Conservation (phyloP, 2,888 invertebrate genomes). For the Agrilus mali region DNA sequence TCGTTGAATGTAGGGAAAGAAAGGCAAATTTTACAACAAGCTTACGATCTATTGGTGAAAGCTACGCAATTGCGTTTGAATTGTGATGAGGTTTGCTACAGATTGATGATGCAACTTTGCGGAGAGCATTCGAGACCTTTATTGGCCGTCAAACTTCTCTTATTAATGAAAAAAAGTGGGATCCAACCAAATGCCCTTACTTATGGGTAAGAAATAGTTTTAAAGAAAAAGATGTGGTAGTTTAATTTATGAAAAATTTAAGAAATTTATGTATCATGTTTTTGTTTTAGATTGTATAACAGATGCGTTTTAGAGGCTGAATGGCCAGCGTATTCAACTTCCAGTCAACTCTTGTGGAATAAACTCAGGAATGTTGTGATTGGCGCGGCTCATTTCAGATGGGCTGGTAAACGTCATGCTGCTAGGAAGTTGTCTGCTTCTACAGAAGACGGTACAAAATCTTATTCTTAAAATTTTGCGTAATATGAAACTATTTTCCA, state of each 20-base stretch:
- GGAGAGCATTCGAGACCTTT: constrained; percentile 89
- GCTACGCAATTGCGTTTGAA: constrained; percentile 77
- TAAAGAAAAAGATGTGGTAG: too few relatives aligned
- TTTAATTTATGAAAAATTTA: too few relatives aligned
- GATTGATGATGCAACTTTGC: constrained; percentile 97
- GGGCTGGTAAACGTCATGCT: constrained; percentile 54
- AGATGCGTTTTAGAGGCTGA: constrained; percentile 84
- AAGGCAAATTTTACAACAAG: constrained; percentile 61
- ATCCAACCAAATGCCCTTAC: constrained; percentile 96
- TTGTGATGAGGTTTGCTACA: constrained; percentile 94
- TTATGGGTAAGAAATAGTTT: constrained; percentile 55
- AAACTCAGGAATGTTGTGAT: constrained; percentile 84
- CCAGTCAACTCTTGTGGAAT: constrained; percentile 83
- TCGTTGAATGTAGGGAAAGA: constrained; percentile 58
- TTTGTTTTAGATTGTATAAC: constrained; percentile 43
- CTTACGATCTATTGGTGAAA: constrained; percentile 76
- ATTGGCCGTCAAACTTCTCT: constrained; percentile 81
- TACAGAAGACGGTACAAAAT: constrained; percentile 31
- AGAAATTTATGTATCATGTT: background rate
- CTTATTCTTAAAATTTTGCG: background rate
- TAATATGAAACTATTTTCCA: too few relatives aligned
- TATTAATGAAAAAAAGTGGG: constrained; percentile 85
- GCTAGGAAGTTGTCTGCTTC: constrained; percentile 38
- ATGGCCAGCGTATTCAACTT: constrained; percentile 65
- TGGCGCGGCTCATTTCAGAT: constrained; percentile 79